A percentile compares a stretch with the other conserved stretches of the same genome.
These are phyloP conservation scores for Ardeotis arabs DNA, from an alignment of 2,113 vertebrate genomes.

Conservation along the genomic window DNA sequence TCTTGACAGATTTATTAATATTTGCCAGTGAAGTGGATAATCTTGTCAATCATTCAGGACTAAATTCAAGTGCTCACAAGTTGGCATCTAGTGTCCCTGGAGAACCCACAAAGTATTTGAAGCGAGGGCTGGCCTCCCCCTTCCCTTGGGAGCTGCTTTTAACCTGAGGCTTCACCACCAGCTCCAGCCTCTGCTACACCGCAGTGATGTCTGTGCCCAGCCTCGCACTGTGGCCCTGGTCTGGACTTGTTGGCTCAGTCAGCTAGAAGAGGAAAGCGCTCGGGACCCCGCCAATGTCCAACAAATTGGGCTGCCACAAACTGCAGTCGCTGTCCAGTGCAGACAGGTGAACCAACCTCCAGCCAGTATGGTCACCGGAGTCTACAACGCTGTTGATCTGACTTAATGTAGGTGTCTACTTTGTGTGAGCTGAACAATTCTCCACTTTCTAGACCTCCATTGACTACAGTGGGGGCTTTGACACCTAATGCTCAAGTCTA, in stretches of 20 bases:
- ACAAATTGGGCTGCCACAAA: background rate
- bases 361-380: background rate
- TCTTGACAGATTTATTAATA: background rate
- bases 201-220: background rate
- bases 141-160: background rate
- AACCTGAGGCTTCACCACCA: background rate
- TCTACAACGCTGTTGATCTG: background rate
- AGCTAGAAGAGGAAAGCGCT: background rate
- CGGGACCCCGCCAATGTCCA: background rate
- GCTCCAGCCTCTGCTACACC: background rate
- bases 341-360: background rate
- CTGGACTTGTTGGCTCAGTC: background rate
- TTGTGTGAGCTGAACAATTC: background rate
- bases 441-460: background rate
- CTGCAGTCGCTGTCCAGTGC: background rate
- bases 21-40: background rate
- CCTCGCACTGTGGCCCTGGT: background rate
- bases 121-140: background rate
- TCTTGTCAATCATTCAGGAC: background rate
- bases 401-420: background rate
- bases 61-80: background rate
- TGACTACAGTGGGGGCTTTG: background rate
- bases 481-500: background rate
- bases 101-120: background rate
- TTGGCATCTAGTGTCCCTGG: no score